Conservation (phyloP, 1,140 invertebrate genomes). For the Penaeus chinensis region DNA sequence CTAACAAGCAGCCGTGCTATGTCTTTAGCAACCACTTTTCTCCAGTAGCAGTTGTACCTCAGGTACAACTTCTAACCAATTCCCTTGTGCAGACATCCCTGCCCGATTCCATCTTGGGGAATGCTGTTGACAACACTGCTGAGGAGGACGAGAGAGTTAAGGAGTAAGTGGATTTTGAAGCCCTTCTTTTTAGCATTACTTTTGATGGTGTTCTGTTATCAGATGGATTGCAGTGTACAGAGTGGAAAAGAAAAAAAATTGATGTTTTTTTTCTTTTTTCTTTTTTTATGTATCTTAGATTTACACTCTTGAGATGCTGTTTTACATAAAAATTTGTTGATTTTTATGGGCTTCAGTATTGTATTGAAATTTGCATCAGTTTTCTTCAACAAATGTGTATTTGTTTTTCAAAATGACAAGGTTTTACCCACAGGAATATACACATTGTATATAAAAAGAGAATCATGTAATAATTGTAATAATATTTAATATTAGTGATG, state of each 20-base stretch:
- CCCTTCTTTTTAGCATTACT: not conserved
- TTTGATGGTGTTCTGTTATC: not conserved
- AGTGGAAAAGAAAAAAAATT: not conserved
- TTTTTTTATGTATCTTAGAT: no score
- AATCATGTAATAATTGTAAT: no score
- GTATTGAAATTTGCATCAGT: no score
- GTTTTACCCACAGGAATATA: no score
- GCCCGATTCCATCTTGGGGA: not conserved
- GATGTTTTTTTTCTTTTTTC: no score
- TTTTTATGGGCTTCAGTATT: no score
- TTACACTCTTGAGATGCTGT: no score
- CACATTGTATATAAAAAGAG: no score
- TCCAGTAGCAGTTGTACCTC: slow-evolving; percentile 7
- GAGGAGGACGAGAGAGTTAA: slow-evolving; percentile 31
- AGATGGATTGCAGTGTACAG: not conserved
- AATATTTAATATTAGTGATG: no score
- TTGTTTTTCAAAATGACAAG: no score
- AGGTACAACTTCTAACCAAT: slow-evolving; percentile 40
- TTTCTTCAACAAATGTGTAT: no score
- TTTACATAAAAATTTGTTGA: no score
- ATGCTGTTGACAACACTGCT: not conserved
- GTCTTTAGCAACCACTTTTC: slow-evolving; percentile 3
- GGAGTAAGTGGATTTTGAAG: slow-evolving; percentile 27
- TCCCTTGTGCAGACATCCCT: slow-evolving; percentile 15
- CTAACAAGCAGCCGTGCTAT: slow-evolving; percentile 17